phyloP scores from a whole-genome alignment of 1,140 invertebrate genomes.

The Plodia interpunctella region DNA sequence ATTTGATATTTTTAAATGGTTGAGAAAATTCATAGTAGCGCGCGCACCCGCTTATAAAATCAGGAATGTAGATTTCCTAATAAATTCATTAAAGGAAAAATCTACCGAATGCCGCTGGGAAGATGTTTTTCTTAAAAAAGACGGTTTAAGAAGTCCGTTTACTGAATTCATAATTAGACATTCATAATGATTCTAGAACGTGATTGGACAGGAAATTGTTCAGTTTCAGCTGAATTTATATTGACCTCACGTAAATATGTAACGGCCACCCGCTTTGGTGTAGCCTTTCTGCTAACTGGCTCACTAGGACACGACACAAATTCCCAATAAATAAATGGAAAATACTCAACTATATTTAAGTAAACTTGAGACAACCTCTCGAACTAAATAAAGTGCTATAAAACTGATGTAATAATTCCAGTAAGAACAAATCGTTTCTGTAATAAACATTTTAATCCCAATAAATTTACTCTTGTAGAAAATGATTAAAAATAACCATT shows the following conservation, averaged over 20 bases:
- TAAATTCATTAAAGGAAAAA: constrained; percentile 16
- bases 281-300: constrained; percentile 11
- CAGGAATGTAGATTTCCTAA: constrained; percentile 11
- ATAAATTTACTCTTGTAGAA: too few relatives aligned
- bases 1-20: too few relatives aligned
- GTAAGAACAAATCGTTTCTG: too few relatives aligned
- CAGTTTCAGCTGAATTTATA: constrained; percentile 26
- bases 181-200: constrained; percentile 48
- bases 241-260: constrained; percentile 54
- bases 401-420: too few relatives aligned
- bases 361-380: too few relatives aligned
- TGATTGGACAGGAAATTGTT: constrained; percentile 31
- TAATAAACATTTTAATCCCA: too few relatives aligned
- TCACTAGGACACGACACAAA: constrained; percentile 16
- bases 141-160: constrained; percentile 35
- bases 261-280: constrained; percentile 25
- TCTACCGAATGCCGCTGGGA: constrained; percentile 11
- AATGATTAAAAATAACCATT: too few relatives aligned
- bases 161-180: constrained; percentile 54
- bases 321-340: too few relatives aligned
- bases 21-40: background rate
- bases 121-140: constrained; percentile 28
- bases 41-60: too few relatives aligned
- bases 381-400: too few relatives aligned
- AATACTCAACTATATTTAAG: too few relatives aligned